phyloP scores from a whole-genome alignment of 2,888 invertebrate genomes.

The Leptinotarsa tumamoca region DNA sequence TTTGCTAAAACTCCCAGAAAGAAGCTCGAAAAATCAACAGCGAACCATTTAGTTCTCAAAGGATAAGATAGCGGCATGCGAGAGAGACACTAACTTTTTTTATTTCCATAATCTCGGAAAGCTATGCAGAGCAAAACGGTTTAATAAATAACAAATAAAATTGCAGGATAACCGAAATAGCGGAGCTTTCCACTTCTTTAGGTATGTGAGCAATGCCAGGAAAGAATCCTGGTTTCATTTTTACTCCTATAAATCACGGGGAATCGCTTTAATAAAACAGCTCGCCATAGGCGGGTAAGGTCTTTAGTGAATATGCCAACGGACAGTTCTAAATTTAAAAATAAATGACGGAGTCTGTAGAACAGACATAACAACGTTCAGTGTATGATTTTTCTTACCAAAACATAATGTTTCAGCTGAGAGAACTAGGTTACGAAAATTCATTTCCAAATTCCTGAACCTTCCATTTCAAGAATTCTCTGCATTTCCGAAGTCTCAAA shows the following conservation, averaged over 20 bases:
- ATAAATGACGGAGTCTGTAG: too few species aligned
- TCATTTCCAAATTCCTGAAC: too few species aligned
- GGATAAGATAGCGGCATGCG: conserved; percentile 26
- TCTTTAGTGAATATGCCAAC: too few species aligned
- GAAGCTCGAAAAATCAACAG: conserved; percentile 3
- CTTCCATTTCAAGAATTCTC: too few species aligned
- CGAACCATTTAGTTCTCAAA: conserved; percentile 26
- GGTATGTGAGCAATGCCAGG: conserved; percentile 64
- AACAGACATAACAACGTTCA: too few species aligned
- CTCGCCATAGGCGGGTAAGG: conserved; percentile 39
- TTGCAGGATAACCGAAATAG: conserved; percentile 38
- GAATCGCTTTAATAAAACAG: conserved; percentile 66
- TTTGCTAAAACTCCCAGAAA: not conserved
- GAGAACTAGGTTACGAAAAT: too few species aligned
- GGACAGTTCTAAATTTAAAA: too few species aligned
- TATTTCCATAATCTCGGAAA: conserved; percentile 38
- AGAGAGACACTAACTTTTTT: conserved; percentile 24
- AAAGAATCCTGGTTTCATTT: conserved; percentile 65
- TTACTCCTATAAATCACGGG: conserved; percentile 65
- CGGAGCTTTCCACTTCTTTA: conserved; percentile 60
- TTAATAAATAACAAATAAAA: conserved; percentile 43
- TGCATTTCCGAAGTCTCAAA: too few species aligned
- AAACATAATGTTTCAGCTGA: too few species aligned
- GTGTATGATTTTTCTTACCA: too few species aligned
- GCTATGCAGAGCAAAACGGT: conserved; percentile 42